A percentile compares a stretch with the other conserved stretches of the same genome.
phyloP scores from a whole-genome alignment of 2,113 vertebrate genomes.

The Misgurnus anguillicaudatus region DNA sequence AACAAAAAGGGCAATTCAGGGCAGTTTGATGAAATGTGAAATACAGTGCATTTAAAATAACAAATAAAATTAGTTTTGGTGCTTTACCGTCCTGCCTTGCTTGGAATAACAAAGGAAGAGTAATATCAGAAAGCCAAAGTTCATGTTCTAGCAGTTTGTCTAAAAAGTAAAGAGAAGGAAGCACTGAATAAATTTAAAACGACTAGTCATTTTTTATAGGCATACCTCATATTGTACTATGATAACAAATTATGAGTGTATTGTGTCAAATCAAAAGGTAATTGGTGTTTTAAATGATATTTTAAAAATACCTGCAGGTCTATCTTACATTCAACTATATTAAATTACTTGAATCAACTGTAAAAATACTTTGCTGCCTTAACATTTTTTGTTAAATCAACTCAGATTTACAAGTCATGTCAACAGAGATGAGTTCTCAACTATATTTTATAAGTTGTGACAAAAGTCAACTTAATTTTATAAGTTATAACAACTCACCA shows the following conservation, averaged over 20 bases:
- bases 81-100: constrained; percentile 71
- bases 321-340: no score
- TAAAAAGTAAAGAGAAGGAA: constrained; percentile 54
- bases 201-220: neutral
- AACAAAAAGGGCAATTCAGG: neutral
- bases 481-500: no score
- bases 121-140: constrained; percentile 70
- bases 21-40: neutral
- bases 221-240: neutral
- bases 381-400: no score
- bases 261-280: neutral
- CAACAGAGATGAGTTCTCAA: no score
- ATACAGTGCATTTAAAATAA: neutral
- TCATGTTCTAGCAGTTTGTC: constrained; percentile 70
- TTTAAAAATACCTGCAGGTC: no score
- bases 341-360: no score
- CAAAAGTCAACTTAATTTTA: no score
- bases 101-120: constrained; percentile 72
- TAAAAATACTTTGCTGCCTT: no score
- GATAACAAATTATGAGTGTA: neutral
- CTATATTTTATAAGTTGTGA: no score
- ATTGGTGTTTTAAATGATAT: no score
- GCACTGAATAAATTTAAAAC: neutral
- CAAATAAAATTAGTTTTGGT: neutral
- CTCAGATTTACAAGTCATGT: no score